A percentile compares a stretch with the other conserved stretches of the same genome.
These are phyloP conservation scores for Drosophila kurseongensis DNA, from an alignment of 1,140 invertebrate species.

Conservation along the genomic window DNA sequence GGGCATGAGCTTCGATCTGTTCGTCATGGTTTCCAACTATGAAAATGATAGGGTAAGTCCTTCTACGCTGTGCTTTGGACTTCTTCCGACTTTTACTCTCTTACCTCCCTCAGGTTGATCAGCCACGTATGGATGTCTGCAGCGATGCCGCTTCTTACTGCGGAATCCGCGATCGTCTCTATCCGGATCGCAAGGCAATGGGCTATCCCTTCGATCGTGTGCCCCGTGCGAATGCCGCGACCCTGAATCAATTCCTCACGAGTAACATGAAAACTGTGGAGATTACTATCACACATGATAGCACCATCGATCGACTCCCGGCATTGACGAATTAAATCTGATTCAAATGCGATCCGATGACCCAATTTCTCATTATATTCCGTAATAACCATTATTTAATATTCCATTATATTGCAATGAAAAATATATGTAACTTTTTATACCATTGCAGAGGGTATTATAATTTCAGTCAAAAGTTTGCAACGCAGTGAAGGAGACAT, in stretches of 20 bases:
- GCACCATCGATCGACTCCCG: background rate
- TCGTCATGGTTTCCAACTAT: slow-evolving; percentile 2
- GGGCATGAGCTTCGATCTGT: background rate
- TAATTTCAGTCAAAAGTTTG: no score
- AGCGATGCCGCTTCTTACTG: background rate
- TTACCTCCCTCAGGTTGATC: background rate
- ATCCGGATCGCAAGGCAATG: background rate
- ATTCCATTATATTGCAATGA: no score
- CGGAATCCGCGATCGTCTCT: background rate
- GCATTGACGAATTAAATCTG: no score
- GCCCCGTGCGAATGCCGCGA: background rate
- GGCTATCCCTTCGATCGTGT: background rate
- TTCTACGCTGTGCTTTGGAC: no score
- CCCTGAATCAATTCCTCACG: background rate
- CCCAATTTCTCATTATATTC: no score
- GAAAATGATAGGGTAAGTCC: background rate
- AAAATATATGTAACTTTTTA: no score
- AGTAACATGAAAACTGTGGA: background rate
- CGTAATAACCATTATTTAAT: no score
- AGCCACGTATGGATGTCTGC: background rate
- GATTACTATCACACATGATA: background rate
- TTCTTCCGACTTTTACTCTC: background rate
- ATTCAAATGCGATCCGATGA: no score
- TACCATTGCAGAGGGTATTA: no score
- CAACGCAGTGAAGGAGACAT: no score